Base-by-base conservation (phyloP, 92 coral and sea anemone genomes). In the Palythoa heliodiscus region DNA sequence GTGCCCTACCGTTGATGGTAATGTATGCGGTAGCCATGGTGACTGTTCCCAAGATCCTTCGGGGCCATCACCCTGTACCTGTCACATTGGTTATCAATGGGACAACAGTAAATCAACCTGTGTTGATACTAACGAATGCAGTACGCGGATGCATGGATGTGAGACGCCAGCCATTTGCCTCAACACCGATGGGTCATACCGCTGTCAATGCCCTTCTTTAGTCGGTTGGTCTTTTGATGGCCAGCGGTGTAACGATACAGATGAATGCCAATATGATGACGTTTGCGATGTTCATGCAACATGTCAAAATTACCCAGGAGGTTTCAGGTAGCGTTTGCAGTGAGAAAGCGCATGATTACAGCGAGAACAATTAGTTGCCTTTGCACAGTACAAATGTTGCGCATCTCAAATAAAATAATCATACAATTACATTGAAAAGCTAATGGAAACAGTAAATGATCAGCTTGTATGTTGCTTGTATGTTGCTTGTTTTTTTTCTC, bases 141-240 rank as follows among this genome's bases (percentile, higher is more conserved):
- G 22, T 17, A 61, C 64, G 13, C 86, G 79, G 61, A 38, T 63
- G 23, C 93, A 91, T 19, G 72, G 86, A 25, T 91, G 91, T 63
- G 53, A 80, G 19, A 3, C 91, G 23, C 91, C 93, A 22, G 91
- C 93, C 29, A 53, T 52, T 43, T 91, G 93, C 37, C 50, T 88
- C 54, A 91, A 91, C 73, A 85, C 93, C 15, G 73, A 73, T 35
- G 93, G 93, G 17, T 91, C 93, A n/a, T 91, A 85, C 73, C 83
- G 86, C 15, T 91, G 93, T 53, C 76, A 88, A 64, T 91, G 93
- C 52, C 93, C 93, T 14, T 84, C 93, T 52, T 78, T 90, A 37
- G 80, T 85, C 10, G 93, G 93, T 4, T 91, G 93, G 93, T 87
- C 93, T 20, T 88, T 91, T 40, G 88, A 91, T 83, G 94, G 94